Base-by-base conservation (phyloP, 2,113 vertebrate genomes). In the Oreochromis spilurus region DNA sequence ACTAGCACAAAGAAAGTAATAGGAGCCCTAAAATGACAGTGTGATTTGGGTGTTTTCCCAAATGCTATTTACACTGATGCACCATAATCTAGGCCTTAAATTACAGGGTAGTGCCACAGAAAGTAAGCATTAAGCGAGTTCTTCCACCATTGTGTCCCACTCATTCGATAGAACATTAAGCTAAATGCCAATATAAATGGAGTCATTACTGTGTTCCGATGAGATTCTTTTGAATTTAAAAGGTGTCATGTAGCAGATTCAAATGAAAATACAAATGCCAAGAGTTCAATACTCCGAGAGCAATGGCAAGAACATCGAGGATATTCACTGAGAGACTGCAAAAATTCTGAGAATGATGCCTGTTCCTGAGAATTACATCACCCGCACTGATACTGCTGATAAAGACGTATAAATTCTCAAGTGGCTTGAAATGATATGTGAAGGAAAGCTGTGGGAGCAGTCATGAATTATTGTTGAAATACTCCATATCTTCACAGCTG, bases 61-160 rank as follows among this genome's bases (percentile, higher is more conserved):
- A 84, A 57, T 86, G 90, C 91, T 88, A 88, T 91, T 92, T 94
- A 88, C 70, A 70, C 40, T 60, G 75, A 90, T 83, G 31, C 11
- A 29, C 84, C 55, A 31, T 87, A 90, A 91, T 90, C 83, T 79
- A 62, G 81, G 62, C 13, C 82, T 89, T 79, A 92, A 93, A 94
- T 92, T 92, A 91, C 67, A 93, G 90, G 89, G 81, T 58, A 70
- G 77, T 11, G 34, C 36, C 84, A 80, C 82, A 82, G 89, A 87
- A 93, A 92, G 87, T 45, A 88, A 50, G 26, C 86, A 88, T 91
- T 90, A 91, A 84, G 80, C n/a, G 67, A 88, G 17, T 80, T 92
- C 88, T 79, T 82, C 77, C 38, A 62, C 85, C 82, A 93, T 94
- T 89, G 84, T 89, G 65, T 90, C 10, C 54, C 7, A 3, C 34